Conservation (phyloP, 2,797 vertebrate genomes). For the Corythornis leucogaster region DNA sequence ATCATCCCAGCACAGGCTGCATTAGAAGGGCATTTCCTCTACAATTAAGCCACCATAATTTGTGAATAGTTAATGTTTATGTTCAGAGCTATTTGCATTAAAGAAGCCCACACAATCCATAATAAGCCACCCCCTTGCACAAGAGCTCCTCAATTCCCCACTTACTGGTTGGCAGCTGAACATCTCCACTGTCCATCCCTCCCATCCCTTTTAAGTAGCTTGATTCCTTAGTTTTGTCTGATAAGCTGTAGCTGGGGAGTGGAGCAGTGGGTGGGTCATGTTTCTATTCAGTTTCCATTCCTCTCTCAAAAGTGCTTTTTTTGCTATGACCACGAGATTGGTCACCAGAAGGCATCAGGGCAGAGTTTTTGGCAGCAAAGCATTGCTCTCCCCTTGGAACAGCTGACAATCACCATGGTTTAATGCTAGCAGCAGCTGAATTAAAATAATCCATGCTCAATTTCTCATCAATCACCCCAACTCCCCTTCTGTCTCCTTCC, state of each 20-base stretch:
- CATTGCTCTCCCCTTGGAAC: neutral
- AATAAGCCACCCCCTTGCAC: neutral
- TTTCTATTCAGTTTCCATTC: conserved; percentile 46
- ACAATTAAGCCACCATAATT: neutral
- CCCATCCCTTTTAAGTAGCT: neutral
- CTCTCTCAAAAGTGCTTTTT: conserved; percentile 36
- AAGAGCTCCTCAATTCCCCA: neutral
- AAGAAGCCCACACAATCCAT: neutral
- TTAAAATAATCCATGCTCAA: neutral
- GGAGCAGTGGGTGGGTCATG: neutral
- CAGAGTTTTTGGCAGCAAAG: neutral
- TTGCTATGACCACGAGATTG: conserved; percentile 4
- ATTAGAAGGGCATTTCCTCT: conserved; percentile 39
- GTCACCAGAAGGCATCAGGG: conserved; percentile 17
- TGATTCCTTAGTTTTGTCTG: neutral
- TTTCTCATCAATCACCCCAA: neutral
- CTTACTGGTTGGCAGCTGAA: neutral
- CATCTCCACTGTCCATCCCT: neutral
- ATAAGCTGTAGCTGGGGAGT: neutral
- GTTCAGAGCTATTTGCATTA: neutral
- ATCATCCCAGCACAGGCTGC: neutral
- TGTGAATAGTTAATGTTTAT: neutral
- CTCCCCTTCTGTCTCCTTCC: neutral
- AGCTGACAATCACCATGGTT: neutral
- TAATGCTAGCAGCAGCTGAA: conserved; percentile 28